phyloP scores from a whole-genome alignment of 1,140 invertebrate species.

The Hylaeus volcanicus region DNA sequence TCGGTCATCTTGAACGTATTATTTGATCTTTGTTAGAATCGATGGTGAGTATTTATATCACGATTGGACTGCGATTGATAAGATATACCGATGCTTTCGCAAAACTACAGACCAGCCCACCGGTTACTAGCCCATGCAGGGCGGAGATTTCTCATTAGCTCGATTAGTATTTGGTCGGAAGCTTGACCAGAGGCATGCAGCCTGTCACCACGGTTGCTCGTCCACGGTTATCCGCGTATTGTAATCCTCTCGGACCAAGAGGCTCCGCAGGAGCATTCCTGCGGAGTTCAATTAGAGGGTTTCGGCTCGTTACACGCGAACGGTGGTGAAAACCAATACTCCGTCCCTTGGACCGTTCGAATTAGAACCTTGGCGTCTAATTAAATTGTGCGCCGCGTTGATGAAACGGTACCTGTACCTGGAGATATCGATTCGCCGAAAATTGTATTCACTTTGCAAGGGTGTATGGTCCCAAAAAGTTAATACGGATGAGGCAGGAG shows the following conservation, averaged over 20 bases:
- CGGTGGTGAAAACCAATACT: constrained; percentile 55
- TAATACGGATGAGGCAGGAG: too few relatives aligned
- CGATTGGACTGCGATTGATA: too few relatives aligned
- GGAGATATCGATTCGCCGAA: too few relatives aligned
- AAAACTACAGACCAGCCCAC: background rate
- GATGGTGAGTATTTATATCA: too few relatives aligned
- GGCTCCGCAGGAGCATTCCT: constrained; percentile 51
- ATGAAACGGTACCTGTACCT: background rate
- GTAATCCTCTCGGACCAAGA: constrained; percentile 50
- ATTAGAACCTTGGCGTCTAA: constrained; percentile 48
- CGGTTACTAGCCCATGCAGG: background rate
- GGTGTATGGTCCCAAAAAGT: too few relatives aligned
- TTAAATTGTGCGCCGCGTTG: constrained; percentile 18
- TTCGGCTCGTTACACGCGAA: constrained; percentile 53
- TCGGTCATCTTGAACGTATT: too few relatives aligned
- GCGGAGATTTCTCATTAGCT: constrained; percentile 55
- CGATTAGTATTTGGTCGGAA: constrained; percentile 50
- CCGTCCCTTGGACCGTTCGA: constrained; percentile 17
- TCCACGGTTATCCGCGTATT: constrained; percentile 59
- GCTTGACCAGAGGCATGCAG: constrained; percentile 53
- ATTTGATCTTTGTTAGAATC: too few relatives aligned
- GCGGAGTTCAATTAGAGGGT: constrained; percentile 61
- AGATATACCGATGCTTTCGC: too few relatives aligned
- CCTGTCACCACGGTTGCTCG: constrained; percentile 49
- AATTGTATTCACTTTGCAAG: too few relatives aligned